Percentiles rank a stretch among this genome's conserved stretches.
phyloP scores from a whole-genome alignment of 1,140 invertebrate genomes.

The Drosophila kepulauana region DNA sequence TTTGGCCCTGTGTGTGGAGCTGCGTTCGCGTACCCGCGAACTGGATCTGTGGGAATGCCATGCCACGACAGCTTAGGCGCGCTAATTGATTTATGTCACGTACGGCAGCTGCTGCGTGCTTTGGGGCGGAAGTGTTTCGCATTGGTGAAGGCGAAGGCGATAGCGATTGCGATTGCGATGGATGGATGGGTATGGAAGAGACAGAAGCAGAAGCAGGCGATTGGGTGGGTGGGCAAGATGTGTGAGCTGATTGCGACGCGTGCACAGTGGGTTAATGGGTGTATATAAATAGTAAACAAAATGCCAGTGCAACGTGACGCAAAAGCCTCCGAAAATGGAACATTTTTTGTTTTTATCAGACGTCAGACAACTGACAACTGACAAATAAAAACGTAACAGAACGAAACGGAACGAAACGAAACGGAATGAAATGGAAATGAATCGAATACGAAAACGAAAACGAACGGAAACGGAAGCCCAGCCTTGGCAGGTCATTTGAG shows the following conservation, averaged over 20 bases:
- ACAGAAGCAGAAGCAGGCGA: not conserved
- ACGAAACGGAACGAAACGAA: not conserved
- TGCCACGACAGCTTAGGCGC: slow-evolving; percentile 67
- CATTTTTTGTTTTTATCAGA: slow-evolving; percentile 6
- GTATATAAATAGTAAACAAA: slow-evolving; percentile 64
- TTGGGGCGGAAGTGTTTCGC: slow-evolving; percentile 30
- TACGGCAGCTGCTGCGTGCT: slow-evolving; percentile 46
- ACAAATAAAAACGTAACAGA: not conserved
- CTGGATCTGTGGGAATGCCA: slow-evolving; percentile 40
- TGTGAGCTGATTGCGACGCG: slow-evolving; percentile 1
- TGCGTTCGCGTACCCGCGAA: not conserved
- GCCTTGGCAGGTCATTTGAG: slow-evolving; percentile 6
- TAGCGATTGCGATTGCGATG: too few relatives aligned
- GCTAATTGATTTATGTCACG: slow-evolving; percentile 82
- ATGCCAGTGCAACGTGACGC: slow-evolving; percentile 73
- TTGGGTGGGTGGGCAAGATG: not conserved
- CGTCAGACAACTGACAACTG: slow-evolving; percentile 4
- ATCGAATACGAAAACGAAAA: not conserved
- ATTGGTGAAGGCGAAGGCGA: not conserved
- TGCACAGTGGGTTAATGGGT: slow-evolving; percentile 7
- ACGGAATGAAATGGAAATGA: not conserved
- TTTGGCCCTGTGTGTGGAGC: slow-evolving; percentile 26
- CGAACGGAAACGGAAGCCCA: slow-evolving; percentile 2
- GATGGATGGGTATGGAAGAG: not conserved
- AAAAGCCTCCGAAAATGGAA: slow-evolving; percentile 40